Percentiles rank a stretch among this genome's conserved stretches.
Evolutionary conservation across 64 coral and sea anemone genomes (phyloP).

Genomic region (Hydrozoanthus tunicans): DNA sequence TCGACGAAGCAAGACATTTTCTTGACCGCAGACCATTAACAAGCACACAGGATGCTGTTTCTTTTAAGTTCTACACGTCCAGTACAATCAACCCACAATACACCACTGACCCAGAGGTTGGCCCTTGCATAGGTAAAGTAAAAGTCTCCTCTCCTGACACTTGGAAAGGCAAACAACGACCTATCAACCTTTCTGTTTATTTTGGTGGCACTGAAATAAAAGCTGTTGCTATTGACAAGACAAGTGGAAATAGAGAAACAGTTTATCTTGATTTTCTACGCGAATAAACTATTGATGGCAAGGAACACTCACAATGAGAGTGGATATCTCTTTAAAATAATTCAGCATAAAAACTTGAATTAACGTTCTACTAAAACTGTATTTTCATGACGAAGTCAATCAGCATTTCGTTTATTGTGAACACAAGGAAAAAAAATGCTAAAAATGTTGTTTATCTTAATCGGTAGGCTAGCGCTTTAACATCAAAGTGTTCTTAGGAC

Average conservation of each 20-base stretch:
- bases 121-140: constrained; percentile 22
- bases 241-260: not conserved
- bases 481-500: no score
- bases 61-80: not conserved
- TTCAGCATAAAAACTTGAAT: no score
- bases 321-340: no score
- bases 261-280: constrained; percentile 32
- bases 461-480: no score
- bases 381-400: no score
- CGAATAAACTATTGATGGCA: not conserved
- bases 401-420: no score
- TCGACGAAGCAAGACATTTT: not conserved
- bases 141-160: constrained; percentile 35
- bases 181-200: constrained; percentile 4
- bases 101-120: constrained; percentile 23
- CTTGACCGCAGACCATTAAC: not conserved
- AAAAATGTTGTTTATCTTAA: no score
- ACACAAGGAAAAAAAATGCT: no score
- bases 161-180: not conserved
- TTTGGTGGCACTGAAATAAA: constrained; percentile 43
- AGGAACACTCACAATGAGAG: no score
- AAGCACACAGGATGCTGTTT: not conserved
- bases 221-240: constrained; percentile 1
- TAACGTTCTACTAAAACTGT: no score
- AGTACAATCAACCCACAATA: not conserved